A percentile compares a stretch with the other conserved stretches of the same genome.
These are phyloP conservation scores for Pseudochromis fuscus DNA, from an alignment of 2,797 vertebrate species.

Conservation along the genomic window DNA sequence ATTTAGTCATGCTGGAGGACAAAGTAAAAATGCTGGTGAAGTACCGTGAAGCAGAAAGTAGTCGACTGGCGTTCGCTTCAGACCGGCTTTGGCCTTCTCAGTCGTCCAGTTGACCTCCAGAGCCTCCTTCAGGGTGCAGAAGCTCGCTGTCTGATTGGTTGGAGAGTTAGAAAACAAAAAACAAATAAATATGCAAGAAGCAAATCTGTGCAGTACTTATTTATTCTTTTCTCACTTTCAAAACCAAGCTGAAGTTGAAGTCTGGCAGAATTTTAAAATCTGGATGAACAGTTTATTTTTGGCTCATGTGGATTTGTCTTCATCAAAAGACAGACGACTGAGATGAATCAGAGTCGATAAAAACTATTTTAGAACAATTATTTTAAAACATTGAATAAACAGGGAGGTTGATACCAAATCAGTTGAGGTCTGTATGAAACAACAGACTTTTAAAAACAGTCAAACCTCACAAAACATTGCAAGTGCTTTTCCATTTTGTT, in stretches of 20 bases:
- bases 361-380: not conserved
- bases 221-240: not conserved
- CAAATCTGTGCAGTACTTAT: not conserved
- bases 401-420: too few relatives aligned
- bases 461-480: too few relatives aligned
- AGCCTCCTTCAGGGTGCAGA: constrained; percentile 90
- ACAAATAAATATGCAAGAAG: not conserved
- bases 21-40: not conserved
- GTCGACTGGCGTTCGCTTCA: constrained; percentile 88
- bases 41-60: constrained; percentile 94
- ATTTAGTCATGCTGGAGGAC: too few relatives aligned
- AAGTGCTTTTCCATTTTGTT: too few relatives aligned
- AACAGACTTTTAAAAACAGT: not conserved
- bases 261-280: not conserved
- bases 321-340: not conserved
- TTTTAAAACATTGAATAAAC: not conserved
- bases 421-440: not conserved
- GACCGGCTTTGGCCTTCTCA: constrained; percentile 85
- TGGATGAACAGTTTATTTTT: not conserved
- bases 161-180: constrained; percentile 9
- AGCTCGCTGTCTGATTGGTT: constrained; percentile 79
- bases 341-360: not conserved
- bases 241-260: not conserved
- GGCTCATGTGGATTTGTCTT: not conserved
- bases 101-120: constrained; percentile 90